phyloP scores from a whole-genome alignment of 2,113 vertebrate species.

The Ciconia stormi region DNA sequence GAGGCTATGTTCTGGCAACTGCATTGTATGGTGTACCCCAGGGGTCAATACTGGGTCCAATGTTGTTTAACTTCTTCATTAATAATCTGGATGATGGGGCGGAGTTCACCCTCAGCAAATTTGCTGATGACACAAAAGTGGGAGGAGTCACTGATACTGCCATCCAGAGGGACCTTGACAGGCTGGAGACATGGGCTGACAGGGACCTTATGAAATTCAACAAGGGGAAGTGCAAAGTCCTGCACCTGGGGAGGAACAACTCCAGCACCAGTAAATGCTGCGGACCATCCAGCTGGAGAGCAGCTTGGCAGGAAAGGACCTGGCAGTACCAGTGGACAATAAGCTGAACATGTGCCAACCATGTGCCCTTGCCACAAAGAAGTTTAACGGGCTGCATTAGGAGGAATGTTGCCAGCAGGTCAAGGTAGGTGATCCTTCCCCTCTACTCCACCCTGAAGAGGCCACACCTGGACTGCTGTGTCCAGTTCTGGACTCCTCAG shows the following conservation, averaged over 20 bases:
- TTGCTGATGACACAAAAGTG: background rate
- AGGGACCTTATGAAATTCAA: background rate
- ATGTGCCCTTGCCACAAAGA: background rate
- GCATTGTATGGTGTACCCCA: background rate
- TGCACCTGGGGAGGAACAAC: background rate
- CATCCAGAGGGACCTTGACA: background rate
- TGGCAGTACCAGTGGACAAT: background rate
- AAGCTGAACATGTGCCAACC: background rate
- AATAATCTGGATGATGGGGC: background rate
- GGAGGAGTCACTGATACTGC: background rate
- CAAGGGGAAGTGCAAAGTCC: background rate
- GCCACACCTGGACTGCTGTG: background rate
- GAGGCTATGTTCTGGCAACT: background rate
- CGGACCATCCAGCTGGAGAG: background rate
- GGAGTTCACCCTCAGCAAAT: background rate
- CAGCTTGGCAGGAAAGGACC: background rate
- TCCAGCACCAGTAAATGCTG: background rate
- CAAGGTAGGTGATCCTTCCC: rapidly evolving
- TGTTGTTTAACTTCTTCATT: background rate
- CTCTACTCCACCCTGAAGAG: background rate
- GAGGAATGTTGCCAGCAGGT: background rate
- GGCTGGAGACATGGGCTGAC: background rate
- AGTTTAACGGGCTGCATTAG: background rate
- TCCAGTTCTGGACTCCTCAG: background rate
- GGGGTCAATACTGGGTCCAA: background rate